Evolutionary conservation across 2,888 invertebrate species (phyloP), one percentile per base, ranked within the genome.

Genomic region (Diarsia brunnea): DNA sequence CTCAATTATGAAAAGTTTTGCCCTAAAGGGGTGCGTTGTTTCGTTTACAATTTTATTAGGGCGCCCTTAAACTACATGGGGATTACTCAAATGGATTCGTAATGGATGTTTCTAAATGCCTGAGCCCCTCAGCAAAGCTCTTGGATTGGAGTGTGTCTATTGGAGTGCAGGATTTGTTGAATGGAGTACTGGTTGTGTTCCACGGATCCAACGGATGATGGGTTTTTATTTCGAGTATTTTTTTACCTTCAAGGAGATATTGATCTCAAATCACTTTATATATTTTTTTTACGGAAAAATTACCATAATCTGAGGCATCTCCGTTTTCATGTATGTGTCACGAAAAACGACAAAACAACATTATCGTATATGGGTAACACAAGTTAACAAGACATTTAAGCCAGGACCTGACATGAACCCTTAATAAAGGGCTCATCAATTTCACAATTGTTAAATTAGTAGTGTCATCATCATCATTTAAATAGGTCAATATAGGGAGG

Each of bases 91-190:
- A 92, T 92, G 91, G 90, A 79, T 85, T 78, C 84, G 85, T 92
- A 92, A 93, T 92, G 92, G 92, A 89, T 90, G 90, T 90, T 90
- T 88, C 85, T 89, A 88, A 91, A 92, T 90, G 89, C 88, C 88
- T 90, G 88, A 88, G 60, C 51, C 71, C 87, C 82, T 86, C 31
- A 61, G 80, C 72, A 61, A 53, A 73, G 74, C 73, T 73, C 45
- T 81, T 77, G 47, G 67, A 80, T 79, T 78, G 69, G 68, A 72
- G 60, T 75, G 58, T 70, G 61, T 74, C 67, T 64, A 67, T 80
- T 65, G 43, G 64, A 79, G 65, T 64, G 45, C 45, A 58, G 66
- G 75, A 75, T 84, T 84, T 75, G 45, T 60, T 60, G 19, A 11
- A 53, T 47, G 14, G 21, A 31, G 5, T 61, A 53, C 72, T 58